Evolutionary conservation across 2,113 vertebrate genomes (phyloP).

Genomic region (Megaceryle maxima): DNA sequence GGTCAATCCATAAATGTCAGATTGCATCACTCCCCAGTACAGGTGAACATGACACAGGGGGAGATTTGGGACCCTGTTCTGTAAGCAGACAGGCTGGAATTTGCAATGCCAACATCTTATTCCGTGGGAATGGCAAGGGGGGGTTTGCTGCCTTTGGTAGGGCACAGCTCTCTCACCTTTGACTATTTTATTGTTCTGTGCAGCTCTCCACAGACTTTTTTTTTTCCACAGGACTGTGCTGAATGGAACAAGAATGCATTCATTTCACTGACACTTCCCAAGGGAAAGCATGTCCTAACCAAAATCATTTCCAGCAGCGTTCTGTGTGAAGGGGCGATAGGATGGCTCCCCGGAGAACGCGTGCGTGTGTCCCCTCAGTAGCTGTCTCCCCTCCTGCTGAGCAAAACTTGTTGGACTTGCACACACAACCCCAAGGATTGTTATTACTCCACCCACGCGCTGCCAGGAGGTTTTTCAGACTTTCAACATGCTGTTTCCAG

Average conservation of each 20-base stretch:
- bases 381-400: neutral
- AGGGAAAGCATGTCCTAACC: neutral
- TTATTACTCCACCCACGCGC: neutral
- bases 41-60: neutral
- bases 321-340: neutral
- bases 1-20: fast-evolving
- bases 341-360: neutral
- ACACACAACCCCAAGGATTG: neutral
- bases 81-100: neutral
- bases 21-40: neutral
- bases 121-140: neutral
- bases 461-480: conserved; percentile 26
- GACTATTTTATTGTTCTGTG: neutral
- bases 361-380: neutral
- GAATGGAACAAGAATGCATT: conserved; percentile 7
- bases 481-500: conserved; percentile 39
- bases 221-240: neutral
- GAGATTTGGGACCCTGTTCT: neutral
- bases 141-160: neutral
- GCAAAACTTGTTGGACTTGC: conserved; percentile 13
- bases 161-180: neutral
- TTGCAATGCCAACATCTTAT: neutral
- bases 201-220: neutral
- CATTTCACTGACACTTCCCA: neutral
- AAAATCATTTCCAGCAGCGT: neutral